Base-by-base conservation (phyloP, 2,888 invertebrate species). In the Drosophila algonquin region DNA sequence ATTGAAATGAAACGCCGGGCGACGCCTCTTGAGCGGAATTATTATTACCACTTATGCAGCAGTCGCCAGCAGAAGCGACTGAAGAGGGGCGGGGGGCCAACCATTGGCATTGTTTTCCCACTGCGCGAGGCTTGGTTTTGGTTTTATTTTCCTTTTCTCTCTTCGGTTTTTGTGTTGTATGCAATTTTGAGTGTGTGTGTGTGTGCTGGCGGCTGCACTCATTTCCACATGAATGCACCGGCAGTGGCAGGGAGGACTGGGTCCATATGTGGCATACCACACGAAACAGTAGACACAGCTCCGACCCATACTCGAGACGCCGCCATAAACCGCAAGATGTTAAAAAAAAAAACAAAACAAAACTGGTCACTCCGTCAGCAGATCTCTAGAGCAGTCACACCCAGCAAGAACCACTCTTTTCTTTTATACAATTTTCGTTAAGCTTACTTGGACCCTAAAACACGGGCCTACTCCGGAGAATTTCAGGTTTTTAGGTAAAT, bases 11-110 rank as follows among this genome's bases (percentile, higher is more conserved):
- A 89, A 90, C 87, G 90, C 86, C 79, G 80, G 88, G 87, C 84
- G 89, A 90, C 90, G 90, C 89, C 90, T 90, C 90, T 89, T 87
- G 83, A 90, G 79, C 89, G 79, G 86, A 86, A 89, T 90, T 90
- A 89, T 90, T 90, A 90, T 89, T 90, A 80, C 89, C 89, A 89
- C 89, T 90, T 89, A 84, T 79, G 80, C 77, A 85, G 73, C 64
- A 58, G 59, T 72, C 58, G 44, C 48, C 57, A 72, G 57, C 54
- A 48, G 47, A 60, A 58, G 75, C 61, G 44, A 35, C 55, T 21
- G 21, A 21, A 58, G 68, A 62, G 18, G 24, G 58, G 60, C 21
- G 45, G 45, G 48, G 52, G 40, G 21, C 24, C 54, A 40, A 12
- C 51, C 53, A 59, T 45, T 54, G 73, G 68, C 84, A 81, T 86